Conservation (phyloP, 1,140 invertebrate genomes). For the Potamilus streckersoni region DNA sequence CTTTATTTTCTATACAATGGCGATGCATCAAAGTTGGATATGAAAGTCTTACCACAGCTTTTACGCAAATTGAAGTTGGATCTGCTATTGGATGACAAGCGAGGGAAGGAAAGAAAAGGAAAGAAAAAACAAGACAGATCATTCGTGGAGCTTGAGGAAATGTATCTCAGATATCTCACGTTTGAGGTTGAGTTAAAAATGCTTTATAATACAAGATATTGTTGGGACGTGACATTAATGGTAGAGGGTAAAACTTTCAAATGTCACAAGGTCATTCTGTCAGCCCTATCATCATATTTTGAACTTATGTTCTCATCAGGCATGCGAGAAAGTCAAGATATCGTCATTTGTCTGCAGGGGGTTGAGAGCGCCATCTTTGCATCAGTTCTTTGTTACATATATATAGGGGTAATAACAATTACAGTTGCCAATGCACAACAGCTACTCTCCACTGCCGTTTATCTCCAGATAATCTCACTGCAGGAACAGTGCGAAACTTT, state of each 20-base stretch:
- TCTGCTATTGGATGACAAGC: too few species aligned
- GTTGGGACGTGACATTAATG: conserved; percentile 38
- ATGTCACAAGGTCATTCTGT: conserved; percentile 44
- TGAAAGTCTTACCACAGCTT: too few species aligned
- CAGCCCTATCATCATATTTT: conserved; percentile 42
- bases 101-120: too few species aligned
- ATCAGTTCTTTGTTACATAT: conserved; percentile 24
- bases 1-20: too few species aligned
- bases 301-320: conserved; percentile 52
- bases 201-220: conserved; percentile 18
- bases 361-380: conserved; percentile 21
- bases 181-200: conserved; percentile 27
- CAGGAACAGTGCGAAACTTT: conserved; percentile 27
- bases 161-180: conserved; percentile 15
- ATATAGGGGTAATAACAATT: conserved; percentile 22
- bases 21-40: too few species aligned
- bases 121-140: too few species aligned
- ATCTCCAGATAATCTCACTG: conserved; percentile 30
- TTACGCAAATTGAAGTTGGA: too few species aligned
- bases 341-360: conserved; percentile 18
- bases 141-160: conserved; percentile 9
- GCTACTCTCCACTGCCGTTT: conserved; percentile 22
- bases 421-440: conserved; percentile 30
- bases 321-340: conserved; percentile 34
- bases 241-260: conserved; percentile 25